A percentile compares a stretch with the other conserved stretches of the same genome.
These are phyloP conservation scores for Astyanax mexicanus DNA, from an alignment of 2,797 vertebrate species.

Conservation along the genomic window DNA sequence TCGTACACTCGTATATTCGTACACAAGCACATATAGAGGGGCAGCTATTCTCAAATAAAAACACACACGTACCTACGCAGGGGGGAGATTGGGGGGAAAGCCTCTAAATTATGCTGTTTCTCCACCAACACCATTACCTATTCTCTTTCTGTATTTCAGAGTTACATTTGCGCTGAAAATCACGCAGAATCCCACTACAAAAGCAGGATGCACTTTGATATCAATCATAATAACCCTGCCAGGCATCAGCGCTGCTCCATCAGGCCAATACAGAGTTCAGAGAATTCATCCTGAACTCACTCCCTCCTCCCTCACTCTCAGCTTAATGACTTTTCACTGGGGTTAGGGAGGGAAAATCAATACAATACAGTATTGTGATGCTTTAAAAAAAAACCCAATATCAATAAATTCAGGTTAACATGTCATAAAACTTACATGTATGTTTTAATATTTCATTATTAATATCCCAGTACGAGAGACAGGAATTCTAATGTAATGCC, in stretches of 20 bases:
- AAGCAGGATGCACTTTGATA: slow-evolving; percentile 64
- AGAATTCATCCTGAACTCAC: not conserved
- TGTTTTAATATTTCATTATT: too few species aligned
- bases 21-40: slow-evolving; percentile 10
- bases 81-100: slow-evolving; percentile 31
- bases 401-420: too few species aligned
- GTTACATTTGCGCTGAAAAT: slow-evolving; percentile 55
- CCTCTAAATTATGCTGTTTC: slow-evolving; percentile 60
- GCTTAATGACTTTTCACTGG: not conserved
- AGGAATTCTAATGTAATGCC: too few species aligned
- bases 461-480: too few species aligned
- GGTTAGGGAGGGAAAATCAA: not conserved
- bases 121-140: slow-evolving; percentile 46
- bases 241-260: slow-evolving; percentile 5
- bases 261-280: not conserved
- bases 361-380: not conserved
- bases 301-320: not conserved
- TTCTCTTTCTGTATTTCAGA: slow-evolving; percentile 57
- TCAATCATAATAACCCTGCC: slow-evolving; percentile 53
- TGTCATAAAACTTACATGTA: too few species aligned
- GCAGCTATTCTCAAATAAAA: slow-evolving; percentile 26
- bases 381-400: not conserved
- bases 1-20: too few species aligned
- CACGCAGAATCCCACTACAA: slow-evolving; percentile 53
- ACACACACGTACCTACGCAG: slow-evolving; percentile 18